Base-by-base conservation (phyloP, 2,888 invertebrate species). In the Hyposoter didymator region DNA sequence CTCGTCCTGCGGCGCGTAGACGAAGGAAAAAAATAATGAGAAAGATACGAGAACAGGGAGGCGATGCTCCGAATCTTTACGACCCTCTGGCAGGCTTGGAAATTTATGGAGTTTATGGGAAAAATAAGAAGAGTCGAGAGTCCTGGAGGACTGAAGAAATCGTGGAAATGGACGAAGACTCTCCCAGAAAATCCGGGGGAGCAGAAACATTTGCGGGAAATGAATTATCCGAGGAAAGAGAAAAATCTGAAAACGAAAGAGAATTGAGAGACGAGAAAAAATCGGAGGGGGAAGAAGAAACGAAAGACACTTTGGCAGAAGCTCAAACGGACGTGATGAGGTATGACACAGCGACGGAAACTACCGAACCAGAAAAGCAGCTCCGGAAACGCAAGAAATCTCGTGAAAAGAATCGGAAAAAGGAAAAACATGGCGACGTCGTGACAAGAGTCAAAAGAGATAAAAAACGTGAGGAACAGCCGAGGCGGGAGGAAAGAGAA, bases 21-120 rank as follows among this genome's bases (percentile, higher is more conserved):
- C 39, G 66, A 3, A 49, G 35, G 12, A 78, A 72, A 59, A 81
- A 52, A 47, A 72, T 79, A 1, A 72, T 39, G 22, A 67, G 59
- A 52, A 45, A 55, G 67, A 83, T 78, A 84, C 28, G 35, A 35
- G 55, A 66, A 22, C 72, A 69, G 55, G 22, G 69, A 28, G 52
- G 69, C 7, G 55, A 55, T 2, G 52, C 28, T 78, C 67, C 78
- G 55, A 75, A 82, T 32, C 62, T 80, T 17, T 70, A 85, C 66
- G 88, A 90, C 67, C 76, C 89, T 6, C n/a, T 88, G 14, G 87
- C 88, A 19, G 88, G 88, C 52, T 82, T 88, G 10, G 88, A 89
- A 59, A 73, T 88, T 62, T 87, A 88, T 49, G 86, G 85, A n/a
- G 75, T 81, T 17, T 22, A 73, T 45, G 59, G 70, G 19, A 76